Evolutionary conservation across 2,888 invertebrate species (phyloP).

Genomic region (Baronia brevicornis): DNA sequence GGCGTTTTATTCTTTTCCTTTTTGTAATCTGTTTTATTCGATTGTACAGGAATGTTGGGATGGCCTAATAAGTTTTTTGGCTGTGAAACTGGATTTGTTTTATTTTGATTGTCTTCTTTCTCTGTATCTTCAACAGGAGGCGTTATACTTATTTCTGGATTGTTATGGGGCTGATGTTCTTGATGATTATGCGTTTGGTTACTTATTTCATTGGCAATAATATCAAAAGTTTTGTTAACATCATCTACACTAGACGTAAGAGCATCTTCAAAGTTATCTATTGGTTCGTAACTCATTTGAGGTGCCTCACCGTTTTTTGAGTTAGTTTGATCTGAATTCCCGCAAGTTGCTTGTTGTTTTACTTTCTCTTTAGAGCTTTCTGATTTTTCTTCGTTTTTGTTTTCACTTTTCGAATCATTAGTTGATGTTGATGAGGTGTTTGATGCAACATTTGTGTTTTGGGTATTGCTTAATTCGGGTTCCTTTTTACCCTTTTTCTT

Average conservation of each 20-base stretch:
- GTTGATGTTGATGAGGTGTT: slow-evolving; percentile 21
- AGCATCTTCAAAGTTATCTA: slow-evolving; percentile 65
- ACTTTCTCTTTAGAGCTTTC: slow-evolving; percentile 36
- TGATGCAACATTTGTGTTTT: slow-evolving; percentile 17
- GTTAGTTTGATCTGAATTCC: slow-evolving; percentile 14
- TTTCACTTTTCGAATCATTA: slow-evolving; percentile 26
- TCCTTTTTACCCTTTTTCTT: slow-evolving; percentile 57
- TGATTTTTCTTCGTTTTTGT: slow-evolving; percentile 33
- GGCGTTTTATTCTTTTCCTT: slow-evolving; percentile 68
- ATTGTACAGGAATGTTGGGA: slow-evolving; percentile 69
- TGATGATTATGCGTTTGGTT: slow-evolving; percentile 16
- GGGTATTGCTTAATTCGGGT: slow-evolving; percentile 17
- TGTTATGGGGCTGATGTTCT: slow-evolving; percentile 26
- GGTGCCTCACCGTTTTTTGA: slow-evolving; percentile 16
- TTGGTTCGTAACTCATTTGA: slow-evolving; percentile 42
- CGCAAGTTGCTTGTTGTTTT: slow-evolving; percentile 39
- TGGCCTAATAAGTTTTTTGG: slow-evolving; percentile 75
- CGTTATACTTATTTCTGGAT: slow-evolving; percentile 41
- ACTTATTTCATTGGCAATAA: slow-evolving; percentile 47
- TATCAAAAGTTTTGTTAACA: slow-evolving; percentile 58
- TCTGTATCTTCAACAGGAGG: slow-evolving; percentile 36
- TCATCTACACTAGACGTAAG: slow-evolving; percentile 59
- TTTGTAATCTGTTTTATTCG: slow-evolving; percentile 70
- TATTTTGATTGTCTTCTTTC: slow-evolving; percentile 31
- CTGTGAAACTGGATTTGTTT: slow-evolving; percentile 46